Evolutionary conservation across 2,888 invertebrate species (phyloP).

Genomic region (Microctonus aethiopoides): DNA sequence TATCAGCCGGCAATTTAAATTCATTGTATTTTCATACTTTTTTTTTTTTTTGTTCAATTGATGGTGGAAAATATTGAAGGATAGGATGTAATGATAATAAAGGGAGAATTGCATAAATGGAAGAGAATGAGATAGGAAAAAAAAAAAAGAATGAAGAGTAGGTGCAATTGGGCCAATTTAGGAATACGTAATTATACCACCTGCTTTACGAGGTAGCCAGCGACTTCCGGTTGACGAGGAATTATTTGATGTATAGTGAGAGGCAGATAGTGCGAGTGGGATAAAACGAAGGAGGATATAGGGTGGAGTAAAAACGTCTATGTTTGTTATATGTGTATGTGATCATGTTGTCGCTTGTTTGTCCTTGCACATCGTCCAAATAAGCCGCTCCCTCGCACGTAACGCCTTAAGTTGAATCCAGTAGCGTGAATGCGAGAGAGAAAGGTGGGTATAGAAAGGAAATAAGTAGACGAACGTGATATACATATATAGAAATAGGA

Average conservation of each 20-base stretch:
- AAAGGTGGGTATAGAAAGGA: slow-evolving; percentile 12
- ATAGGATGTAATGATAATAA: background rate
- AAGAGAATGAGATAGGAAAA: background rate
- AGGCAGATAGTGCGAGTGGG: slow-evolving; percentile 7
- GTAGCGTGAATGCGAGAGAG: slow-evolving; percentile 8
- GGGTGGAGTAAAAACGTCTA: slow-evolving; percentile 15
- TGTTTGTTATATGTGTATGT: background rate
- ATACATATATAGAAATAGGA: slow-evolving; percentile 1
- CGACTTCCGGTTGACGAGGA: slow-evolving; percentile 25
- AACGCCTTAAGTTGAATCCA: slow-evolving; percentile 19
- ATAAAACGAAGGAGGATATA: slow-evolving; percentile 5
- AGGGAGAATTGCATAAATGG: background rate
- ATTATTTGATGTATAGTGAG: slow-evolving; percentile 12
- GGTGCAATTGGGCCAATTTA: slow-evolving; percentile 25
- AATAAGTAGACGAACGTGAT: background rate
- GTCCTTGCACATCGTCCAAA: slow-evolving; percentile 21
- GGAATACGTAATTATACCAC: slow-evolving; percentile 34
- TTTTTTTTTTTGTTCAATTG: background rate
- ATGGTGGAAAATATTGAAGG: background rate
- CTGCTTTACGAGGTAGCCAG: slow-evolving; percentile 27
- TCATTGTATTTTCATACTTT: too few relatives aligned
- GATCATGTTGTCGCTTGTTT: slow-evolving; percentile 19
- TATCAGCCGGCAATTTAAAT: background rate
- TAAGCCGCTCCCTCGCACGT: slow-evolving; percentile 28
- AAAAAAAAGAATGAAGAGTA: background rate